Base-by-base conservation (phyloP, 2,888 invertebrate species). In the Ornithoptera alexandrae region DNA sequence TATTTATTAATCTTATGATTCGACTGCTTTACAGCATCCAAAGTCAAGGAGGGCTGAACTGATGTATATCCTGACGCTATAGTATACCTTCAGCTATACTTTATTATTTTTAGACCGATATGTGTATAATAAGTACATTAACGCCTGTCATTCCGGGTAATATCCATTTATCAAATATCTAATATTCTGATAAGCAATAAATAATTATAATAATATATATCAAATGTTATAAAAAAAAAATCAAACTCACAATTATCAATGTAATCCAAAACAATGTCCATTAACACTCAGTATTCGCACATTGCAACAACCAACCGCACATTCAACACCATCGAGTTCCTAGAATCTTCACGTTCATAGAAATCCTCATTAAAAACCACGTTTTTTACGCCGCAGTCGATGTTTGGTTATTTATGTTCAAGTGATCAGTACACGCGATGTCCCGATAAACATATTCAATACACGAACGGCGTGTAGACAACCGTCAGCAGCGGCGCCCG, bases 401-500 rank as follows among this genome's bases (percentile, higher is more conserved):
- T 69, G 69, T 69, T 68, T 68, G 39, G 59, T 60, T 65, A 62
- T 67, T 65, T 67, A 53, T 71, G 22, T 66, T 61, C 57, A 61
- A 67, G 69, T 69, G 71, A 71, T 69, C 69, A 61, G 63, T 53
- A 57, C 65, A 72, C 69, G 70, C 70, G 66, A 70, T 70, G 66
- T 66, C 62, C 36, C 62, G 20, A 46, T 36, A 39, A 58, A 66
- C 68, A n/a, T 17, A 58, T 46, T 58, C 50, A 39, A 65, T 24
- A 50, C 62, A 24, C 62, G 42, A 57, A 57, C 30, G 20, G 12
- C 63, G 76, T 74, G 72, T 71, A 72, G 73, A 76, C 86, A 83
- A 80, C 86, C 82, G 78, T 75, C 69, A 77, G 76, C 81, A 83
- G 78, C 80, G 80, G 78, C 76, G 83, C 82, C 82, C 78, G 75